Evolutionary conservation across 2,888 invertebrate genomes (phyloP), one percentile per base, ranked within the genome.

Genomic region (Drosophila silvestris): DNA sequence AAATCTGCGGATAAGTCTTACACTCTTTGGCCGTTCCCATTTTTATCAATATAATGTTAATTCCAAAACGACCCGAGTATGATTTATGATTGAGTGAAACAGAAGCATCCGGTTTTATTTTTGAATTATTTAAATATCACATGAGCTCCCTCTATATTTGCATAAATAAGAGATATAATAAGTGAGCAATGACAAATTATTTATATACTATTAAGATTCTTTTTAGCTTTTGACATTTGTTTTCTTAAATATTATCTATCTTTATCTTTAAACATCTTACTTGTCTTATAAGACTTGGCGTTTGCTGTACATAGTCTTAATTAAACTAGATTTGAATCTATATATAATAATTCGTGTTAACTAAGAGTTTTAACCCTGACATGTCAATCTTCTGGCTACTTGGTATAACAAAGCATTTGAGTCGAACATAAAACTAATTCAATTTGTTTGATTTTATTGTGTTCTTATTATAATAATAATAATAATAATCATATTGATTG

Each of bases 391-490:
- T 26, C 16, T 19, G 26, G 33, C 32, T 28, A 19, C 35, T n/a
- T 28, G 33, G 26, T 28, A 32, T 28, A 41, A 30, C 35, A 35
- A 30, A 22, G 19, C 30, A 50, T 19, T 58, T 37, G 7, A 37
- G 5, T 58, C 30, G 16, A 26, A 33, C 57, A 28, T 14, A 51
- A 39, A 51, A 39, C 61, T 32, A 32, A 53, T n/a, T 14, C 5
- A 60, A 64, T 47, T 37, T 59, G 6, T 22, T 26, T 50, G 19
- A 65, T 50, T 68, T 56, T 19, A 26, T 39, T 60, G 6, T 51
- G 50, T 14, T 28, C 50, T 52, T 19, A 64, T 70, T 64, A 28
- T 28, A 50, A 56, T 51, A 65, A 51, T n/a, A 58, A 28, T 32
- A 50, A 56, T 51, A 65, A 51, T n/a, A 10, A 9, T 9, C 10